These are phyloP conservation scores for Gasterosteus nipponicus DNA, from an alignment of 2,113 vertebrate genomes.

Conservation along the genomic window DNA sequence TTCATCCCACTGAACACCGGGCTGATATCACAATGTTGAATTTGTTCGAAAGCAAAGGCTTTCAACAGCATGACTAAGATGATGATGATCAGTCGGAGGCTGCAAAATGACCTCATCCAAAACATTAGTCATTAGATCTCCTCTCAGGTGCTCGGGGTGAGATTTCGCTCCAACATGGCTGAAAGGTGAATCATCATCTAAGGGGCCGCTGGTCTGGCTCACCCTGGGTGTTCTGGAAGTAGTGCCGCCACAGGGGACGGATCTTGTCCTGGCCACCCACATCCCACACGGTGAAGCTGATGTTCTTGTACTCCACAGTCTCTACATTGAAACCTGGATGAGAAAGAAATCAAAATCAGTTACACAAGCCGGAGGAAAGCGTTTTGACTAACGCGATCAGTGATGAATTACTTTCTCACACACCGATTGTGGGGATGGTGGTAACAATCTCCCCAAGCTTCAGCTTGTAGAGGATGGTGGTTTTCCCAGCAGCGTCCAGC, in stretches of 20 bases:
- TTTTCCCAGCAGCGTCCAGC: constrained; percentile 93
- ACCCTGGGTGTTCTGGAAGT: constrained; percentile 99
- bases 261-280: constrained; percentile 99
- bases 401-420: constrained; percentile 13
- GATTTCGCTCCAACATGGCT: constrained; percentile 13
- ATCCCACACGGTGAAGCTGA: constrained; percentile 98
- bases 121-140: constrained; percentile 59
- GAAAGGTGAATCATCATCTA: neutral
- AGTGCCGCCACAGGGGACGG: constrained; percentile 96
- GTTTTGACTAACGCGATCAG: neutral
- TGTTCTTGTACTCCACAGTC: constrained; percentile 98
- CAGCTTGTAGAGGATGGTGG: constrained; percentile 93
- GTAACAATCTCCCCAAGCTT: constrained; percentile 94
- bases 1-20: neutral
- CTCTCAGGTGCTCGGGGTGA: constrained; percentile 42
- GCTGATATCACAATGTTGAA: constrained; percentile 6
- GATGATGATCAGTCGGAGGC: constrained; percentile 40
- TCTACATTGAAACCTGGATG: constrained; percentile 93
- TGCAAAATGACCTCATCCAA: constrained; percentile 47
- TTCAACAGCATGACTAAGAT: constrained; percentile 49
- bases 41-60: constrained; percentile 2
- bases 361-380: neutral
- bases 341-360: constrained; percentile 10
- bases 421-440: constrained; percentile 92
- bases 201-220: constrained; percentile 24